These are phyloP conservation scores for Notolabrus celidotus DNA, from an alignment of 2,797 vertebrate genomes.

Conservation along the genomic window DNA sequence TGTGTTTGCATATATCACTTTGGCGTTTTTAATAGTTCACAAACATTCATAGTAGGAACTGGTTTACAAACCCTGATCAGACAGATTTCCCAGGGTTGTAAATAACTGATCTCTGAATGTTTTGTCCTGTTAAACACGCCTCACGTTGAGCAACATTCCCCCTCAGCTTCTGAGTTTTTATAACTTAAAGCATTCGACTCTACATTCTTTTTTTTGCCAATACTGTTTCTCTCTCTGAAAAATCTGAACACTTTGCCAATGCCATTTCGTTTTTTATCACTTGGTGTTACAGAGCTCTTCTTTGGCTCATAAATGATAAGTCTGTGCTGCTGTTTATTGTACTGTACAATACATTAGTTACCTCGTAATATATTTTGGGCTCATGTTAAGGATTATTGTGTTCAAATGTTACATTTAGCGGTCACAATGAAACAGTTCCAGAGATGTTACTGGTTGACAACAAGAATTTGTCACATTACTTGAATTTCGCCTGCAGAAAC, in stretches of 20 bases:
- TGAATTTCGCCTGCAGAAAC: conserved; percentile 63
- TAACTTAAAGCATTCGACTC: conserved; percentile 56
- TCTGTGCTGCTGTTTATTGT: conserved; percentile 84
- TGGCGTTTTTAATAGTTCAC: conserved; percentile 67
- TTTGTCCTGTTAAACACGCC: conserved; percentile 66
- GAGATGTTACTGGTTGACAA: conserved; percentile 46
- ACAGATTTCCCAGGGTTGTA: conserved; percentile 20
- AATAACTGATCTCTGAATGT: conserved; percentile 33
- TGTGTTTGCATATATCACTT: conserved; percentile 47
- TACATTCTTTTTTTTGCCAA: conserved; percentile 68
- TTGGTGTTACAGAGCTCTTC: conserved; percentile 60
- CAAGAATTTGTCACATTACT: conserved; percentile 64
- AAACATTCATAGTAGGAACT: conserved; percentile 47
- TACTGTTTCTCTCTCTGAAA: conserved; percentile 23
- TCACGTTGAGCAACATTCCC: conserved; percentile 55
- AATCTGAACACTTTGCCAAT: conserved; percentile 68
- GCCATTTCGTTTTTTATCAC: conserved; percentile 34
- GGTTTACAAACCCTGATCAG: neutral
- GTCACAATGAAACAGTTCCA: conserved; percentile 35
- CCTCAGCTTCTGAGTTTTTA: conserved; percentile 47
- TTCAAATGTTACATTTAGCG: conserved; percentile 50
- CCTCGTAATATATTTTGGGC: conserved; percentile 74
- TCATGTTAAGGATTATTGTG: conserved; percentile 54
- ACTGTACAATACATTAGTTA: conserved; percentile 83
- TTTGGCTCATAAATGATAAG: conserved; percentile 50